Evolutionary conservation across 2,797 vertebrate species (phyloP).

Genomic region (Siniperca scherzeri): DNA sequence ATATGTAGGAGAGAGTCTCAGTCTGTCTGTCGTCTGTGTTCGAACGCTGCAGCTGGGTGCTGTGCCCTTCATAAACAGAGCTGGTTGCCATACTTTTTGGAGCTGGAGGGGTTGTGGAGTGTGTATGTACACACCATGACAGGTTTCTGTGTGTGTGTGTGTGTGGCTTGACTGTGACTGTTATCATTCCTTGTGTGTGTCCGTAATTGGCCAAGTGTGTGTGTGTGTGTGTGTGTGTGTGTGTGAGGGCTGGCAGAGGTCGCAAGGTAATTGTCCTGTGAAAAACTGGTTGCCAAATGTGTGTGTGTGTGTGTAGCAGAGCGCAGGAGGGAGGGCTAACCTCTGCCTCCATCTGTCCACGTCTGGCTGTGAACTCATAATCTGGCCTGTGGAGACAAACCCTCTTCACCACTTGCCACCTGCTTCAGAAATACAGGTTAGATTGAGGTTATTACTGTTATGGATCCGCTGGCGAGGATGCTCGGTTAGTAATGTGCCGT

Average conservation of each 20-base stretch:
- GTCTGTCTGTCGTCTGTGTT: slow-evolving; percentile 46
- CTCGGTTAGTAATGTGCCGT: slow-evolving; percentile 41
- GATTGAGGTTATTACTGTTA: slow-evolving; percentile 74
- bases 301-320: slow-evolving; percentile 61
- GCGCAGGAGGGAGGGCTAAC: slow-evolving; percentile 76
- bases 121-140: slow-evolving; percentile 54
- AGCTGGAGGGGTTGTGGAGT: slow-evolving; percentile 54
- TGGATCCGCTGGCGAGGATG: slow-evolving; percentile 59
- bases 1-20: slow-evolving; percentile 33
- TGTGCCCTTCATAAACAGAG: slow-evolving; percentile 71
- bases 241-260: slow-evolving; percentile 69
- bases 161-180: slow-evolving; percentile 52
- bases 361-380: slow-evolving; percentile 82
- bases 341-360: slow-evolving; percentile 84
- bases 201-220: slow-evolving; percentile 62
- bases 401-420: slow-evolving; percentile 77
- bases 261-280: slow-evolving; percentile 77
- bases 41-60: slow-evolving; percentile 63
- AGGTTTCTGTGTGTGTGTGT: slow-evolving; percentile 39
- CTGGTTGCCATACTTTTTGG: slow-evolving; percentile 65
- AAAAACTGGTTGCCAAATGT: slow-evolving; percentile 73
- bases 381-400: slow-evolving; percentile 80
- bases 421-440: slow-evolving; percentile 81
- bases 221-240: slow-evolving; percentile 40
- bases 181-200: slow-evolving; percentile 67